Evolutionary conservation across 2,113 vertebrate species (phyloP).

Genomic region (Phaetusa simplex): DNA sequence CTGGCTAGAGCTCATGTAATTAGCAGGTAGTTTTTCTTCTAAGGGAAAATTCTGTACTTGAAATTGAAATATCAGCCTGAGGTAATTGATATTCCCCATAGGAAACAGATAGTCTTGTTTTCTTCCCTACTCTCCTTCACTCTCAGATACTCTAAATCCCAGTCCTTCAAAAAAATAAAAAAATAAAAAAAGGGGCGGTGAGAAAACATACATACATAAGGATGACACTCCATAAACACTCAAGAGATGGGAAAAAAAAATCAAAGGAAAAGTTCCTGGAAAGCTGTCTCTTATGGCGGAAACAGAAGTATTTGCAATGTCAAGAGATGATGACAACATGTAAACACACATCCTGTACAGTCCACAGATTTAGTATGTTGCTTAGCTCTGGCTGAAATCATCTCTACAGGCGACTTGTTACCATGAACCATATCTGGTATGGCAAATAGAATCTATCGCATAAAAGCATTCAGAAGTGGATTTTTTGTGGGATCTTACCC

Average conservation of each 20-base stretch:
- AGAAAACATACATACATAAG: neutral
- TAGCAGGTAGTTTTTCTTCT: neutral
- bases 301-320: neutral
- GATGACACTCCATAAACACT: neutral
- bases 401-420: neutral
- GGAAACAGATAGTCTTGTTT: neutral
- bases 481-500: neutral
- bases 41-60: neutral
- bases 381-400: neutral
- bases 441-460: neutral
- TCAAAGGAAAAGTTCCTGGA: neutral
- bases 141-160: neutral
- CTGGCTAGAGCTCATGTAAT: neutral
- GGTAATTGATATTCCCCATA: neutral
- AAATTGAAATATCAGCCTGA: neutral
- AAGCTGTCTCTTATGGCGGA: neutral
- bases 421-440: neutral
- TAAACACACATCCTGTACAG: neutral
- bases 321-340: neutral
- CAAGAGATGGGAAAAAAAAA: neutral
- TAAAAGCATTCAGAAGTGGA: neutral
- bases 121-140: neutral
- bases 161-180: neutral
- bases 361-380: neutral
- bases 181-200: neutral